These are phyloP conservation scores for Istiophorus platypterus DNA, from an alignment of 2,113 vertebrate species.

Conservation along the genomic window DNA sequence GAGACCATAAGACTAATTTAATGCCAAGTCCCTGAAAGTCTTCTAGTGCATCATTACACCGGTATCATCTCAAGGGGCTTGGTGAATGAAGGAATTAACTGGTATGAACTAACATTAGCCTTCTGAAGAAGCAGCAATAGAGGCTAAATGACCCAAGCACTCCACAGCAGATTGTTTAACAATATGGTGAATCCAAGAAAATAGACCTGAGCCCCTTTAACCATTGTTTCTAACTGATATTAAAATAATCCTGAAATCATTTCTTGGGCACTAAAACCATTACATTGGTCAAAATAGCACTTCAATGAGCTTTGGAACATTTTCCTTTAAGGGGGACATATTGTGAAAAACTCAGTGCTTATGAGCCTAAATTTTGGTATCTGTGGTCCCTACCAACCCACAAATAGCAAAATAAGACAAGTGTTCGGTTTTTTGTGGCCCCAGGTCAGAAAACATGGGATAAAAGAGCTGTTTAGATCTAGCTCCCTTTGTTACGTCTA, in stretches of 20 bases:
- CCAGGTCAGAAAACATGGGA: too few relatives aligned
- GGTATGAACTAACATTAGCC: constrained; percentile 47
- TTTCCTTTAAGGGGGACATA: background rate
- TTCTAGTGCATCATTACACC: constrained; percentile 56
- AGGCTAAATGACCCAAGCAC: constrained; percentile 33
- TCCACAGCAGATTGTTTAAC: constrained; percentile 35
- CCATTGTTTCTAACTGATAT: constrained; percentile 14
- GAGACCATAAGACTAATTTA: constrained; percentile 59
- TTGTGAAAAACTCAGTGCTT: too few relatives aligned
- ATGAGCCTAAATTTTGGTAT: too few relatives aligned
- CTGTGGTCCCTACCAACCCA: too few relatives aligned
- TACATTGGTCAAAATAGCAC: constrained; percentile 34
- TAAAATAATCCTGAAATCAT: constrained; percentile 56
- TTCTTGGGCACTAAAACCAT: constrained; percentile 38
- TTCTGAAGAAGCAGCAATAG: constrained; percentile 23
- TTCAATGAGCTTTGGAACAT: constrained; percentile 31
- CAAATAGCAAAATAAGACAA: too few relatives aligned
- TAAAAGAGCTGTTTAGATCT: too few relatives aligned
- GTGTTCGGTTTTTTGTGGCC: too few relatives aligned
- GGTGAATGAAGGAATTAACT: constrained; percentile 64
- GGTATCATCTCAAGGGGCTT: constrained; percentile 46
- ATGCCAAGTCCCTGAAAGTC: constrained; percentile 51
- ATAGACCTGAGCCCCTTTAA: background rate
- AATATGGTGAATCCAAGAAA: constrained; percentile 17
- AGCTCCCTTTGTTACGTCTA: too few relatives aligned